Evolutionary conservation across 2,797 vertebrate genomes (phyloP).

Genomic region (Ceyx erithaca): DNA sequence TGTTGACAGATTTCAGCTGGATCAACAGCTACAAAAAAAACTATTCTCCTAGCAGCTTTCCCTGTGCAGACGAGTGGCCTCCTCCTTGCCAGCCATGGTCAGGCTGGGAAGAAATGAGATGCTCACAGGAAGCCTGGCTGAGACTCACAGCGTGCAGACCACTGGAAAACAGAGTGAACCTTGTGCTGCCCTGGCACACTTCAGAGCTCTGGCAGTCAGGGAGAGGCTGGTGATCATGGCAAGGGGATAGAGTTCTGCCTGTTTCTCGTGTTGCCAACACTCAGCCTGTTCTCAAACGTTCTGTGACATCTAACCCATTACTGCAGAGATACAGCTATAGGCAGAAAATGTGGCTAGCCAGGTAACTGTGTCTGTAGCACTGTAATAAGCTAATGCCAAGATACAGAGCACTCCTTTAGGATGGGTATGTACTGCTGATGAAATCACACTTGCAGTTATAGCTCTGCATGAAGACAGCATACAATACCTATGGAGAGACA

Average conservation of each 20-base stretch:
- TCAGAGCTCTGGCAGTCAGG: neutral
- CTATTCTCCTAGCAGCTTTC: neutral
- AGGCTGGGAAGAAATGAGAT: neutral
- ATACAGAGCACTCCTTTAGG: neutral
- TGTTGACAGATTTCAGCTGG: neutral
- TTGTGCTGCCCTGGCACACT: neutral
- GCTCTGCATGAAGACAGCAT: neutral
- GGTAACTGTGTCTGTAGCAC: neutral
- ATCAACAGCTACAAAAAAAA: neutral
- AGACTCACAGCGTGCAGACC: neutral
- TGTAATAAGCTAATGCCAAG: neutral
- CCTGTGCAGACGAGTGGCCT: fast-evolving
- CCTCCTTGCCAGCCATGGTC: neutral
- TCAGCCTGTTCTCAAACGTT: neutral
- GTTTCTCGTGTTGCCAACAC: neutral
- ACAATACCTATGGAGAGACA: neutral
- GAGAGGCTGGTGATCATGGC: neutral
- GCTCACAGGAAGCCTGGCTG: neutral
- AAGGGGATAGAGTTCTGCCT: neutral
- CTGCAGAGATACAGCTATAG: neutral
- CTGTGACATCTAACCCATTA: neutral
- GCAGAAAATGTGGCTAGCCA: neutral
- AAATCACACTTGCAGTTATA: neutral
- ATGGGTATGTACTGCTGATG: neutral
- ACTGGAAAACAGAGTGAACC: neutral